These are phyloP conservation scores for Prinia subflava DNA, from an alignment of 2,113 vertebrate genomes.

Conservation along the genomic window DNA sequence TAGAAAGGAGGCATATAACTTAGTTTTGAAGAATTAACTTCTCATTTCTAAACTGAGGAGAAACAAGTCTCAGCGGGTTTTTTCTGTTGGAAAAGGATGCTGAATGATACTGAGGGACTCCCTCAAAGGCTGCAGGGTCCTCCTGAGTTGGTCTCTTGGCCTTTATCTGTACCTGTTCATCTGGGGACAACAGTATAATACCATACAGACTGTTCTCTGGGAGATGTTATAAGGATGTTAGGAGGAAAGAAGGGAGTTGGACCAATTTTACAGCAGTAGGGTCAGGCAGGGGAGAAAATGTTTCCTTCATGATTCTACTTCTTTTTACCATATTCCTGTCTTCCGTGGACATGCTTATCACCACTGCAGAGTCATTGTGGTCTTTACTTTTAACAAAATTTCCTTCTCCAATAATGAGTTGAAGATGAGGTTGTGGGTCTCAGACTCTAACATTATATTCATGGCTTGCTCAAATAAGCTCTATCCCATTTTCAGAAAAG, in stretches of 20 bases:
- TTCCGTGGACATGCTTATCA: background rate
- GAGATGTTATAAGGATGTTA: background rate
- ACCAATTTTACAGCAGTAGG: background rate
- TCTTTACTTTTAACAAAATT: background rate
- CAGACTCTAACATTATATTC: background rate
- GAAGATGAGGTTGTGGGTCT: background rate
- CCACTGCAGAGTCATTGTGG: background rate
- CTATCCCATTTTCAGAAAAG: background rate
- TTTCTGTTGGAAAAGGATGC: background rate
- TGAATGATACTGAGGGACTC: background rate
- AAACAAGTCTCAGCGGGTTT: background rate
- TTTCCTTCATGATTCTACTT: background rate
- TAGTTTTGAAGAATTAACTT: background rate
- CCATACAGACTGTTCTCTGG: background rate
- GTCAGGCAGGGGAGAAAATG: background rate
- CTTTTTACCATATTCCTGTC: background rate
- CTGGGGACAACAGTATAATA: background rate
- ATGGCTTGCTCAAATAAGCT: background rate
- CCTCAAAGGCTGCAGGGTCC: background rate
- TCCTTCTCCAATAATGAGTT: background rate
- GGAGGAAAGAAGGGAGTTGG: background rate
- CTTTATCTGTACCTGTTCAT: background rate
- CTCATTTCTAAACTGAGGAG: background rate
- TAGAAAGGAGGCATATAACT: background rate
- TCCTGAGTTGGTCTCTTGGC: fast-evolving